phyloP scores from a whole-genome alignment of 1,140 invertebrate genomes.

The Lanistes nyassanus region DNA sequence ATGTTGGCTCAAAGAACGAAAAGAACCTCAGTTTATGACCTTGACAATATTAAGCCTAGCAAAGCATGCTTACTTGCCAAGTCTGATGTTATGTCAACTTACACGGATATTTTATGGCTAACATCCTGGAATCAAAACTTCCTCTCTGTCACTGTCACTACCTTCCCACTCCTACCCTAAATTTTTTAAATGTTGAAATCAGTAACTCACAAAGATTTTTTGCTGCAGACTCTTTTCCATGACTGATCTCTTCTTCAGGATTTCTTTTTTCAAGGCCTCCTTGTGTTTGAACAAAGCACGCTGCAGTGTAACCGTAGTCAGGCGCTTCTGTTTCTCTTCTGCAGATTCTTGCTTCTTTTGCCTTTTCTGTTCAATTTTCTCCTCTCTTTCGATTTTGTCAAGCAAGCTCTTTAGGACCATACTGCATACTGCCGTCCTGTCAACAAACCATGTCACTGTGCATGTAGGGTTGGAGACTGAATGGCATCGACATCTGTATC shows the following conservation, averaged over 20 bases:
- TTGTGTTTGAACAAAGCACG: slow-evolving; percentile 81
- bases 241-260: slow-evolving; percentile 87
- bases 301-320: slow-evolving; percentile 59
- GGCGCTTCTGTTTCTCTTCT: slow-evolving; percentile 63
- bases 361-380: slow-evolving; percentile 57
- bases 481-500: not conserved
- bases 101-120: no score
- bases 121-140: no score
- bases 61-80: no score
- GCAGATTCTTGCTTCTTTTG: slow-evolving; percentile 63
- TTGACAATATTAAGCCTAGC: no score
- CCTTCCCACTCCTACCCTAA: no score
- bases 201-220: slow-evolving; percentile 79
- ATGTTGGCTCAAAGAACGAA: no score
- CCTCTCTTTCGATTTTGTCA: slow-evolving; percentile 67
- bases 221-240: slow-evolving; percentile 91
- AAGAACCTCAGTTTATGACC: no score
- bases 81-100: no score
- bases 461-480: not conserved
- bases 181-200: slow-evolving; percentile 27
- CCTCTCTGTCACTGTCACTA: no score
- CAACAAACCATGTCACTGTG: slow-evolving; percentile 8
- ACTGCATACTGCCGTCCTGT: slow-evolving; percentile 58
- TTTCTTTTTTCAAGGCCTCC: slow-evolving; percentile 92
- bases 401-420: slow-evolving; percentile 64